These are phyloP conservation scores for Lepidurus apus DNA, from an alignment of 1,140 invertebrate species.

Conservation along the genomic window DNA sequence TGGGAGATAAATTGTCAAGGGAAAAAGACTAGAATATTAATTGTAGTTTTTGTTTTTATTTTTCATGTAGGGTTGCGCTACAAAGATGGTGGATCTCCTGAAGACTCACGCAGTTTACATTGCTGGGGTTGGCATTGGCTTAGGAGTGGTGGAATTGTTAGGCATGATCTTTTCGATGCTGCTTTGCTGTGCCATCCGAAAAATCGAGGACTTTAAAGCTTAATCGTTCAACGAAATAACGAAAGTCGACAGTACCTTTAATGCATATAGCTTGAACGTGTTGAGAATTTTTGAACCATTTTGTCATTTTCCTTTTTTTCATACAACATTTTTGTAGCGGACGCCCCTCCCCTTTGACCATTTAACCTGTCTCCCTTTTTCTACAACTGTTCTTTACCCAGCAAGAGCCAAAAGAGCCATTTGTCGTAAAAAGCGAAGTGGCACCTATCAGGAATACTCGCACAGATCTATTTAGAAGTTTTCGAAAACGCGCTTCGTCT, in stretches of 20 bases:
- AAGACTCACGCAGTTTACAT: constrained; percentile 55
- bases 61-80: constrained; percentile 61
- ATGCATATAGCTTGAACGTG: neutral
- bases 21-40: constrained; percentile 39
- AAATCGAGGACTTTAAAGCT: constrained; percentile 62
- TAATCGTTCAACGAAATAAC: constrained; percentile 45
- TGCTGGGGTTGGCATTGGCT: constrained; percentile 53
- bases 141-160: constrained; percentile 63
- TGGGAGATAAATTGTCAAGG: neutral
- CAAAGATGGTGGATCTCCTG: constrained; percentile 59
- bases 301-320: neutral
- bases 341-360: neutral
- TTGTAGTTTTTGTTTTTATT: constrained; percentile 31
- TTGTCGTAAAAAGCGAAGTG: neutral
- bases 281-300: neutral
- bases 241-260: constrained; percentile 24
- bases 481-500: neutral
- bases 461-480: neutral
- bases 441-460: constrained; percentile 2
- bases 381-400: neutral
- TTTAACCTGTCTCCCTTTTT: neutral
- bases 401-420: neutral
- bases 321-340: neutral
- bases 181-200: constrained; percentile 67
- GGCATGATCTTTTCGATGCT: constrained; percentile 71